A percentile compares a stretch with the other conserved stretches of the same genome.
Evolutionary conservation across 2,888 invertebrate genomes (phyloP).

Genomic region (Capitulum mitella): DNA sequence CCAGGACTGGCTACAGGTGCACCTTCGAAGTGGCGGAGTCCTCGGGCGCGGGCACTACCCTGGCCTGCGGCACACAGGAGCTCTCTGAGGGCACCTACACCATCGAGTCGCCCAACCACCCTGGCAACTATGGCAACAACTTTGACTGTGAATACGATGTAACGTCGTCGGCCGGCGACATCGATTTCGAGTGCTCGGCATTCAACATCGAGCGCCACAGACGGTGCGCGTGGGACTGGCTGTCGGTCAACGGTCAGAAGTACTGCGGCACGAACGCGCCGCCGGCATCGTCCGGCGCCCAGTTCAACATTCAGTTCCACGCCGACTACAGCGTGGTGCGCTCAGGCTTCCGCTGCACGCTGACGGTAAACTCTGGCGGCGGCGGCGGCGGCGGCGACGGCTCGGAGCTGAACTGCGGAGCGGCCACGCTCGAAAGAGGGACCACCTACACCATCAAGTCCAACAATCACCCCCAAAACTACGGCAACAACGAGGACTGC

Average conservation of each 20-base stretch:
- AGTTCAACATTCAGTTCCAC: not conserved
- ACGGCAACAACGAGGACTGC: not conserved
- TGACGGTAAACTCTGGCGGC: too few relatives aligned
- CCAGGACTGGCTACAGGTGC: not conserved
- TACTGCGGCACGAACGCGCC: not conserved
- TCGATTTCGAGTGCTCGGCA: not conserved
- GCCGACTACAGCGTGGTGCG: not conserved
- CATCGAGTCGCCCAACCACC: not conserved
- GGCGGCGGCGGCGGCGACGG: not conserved
- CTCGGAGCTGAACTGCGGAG: not conserved
- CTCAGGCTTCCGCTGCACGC: not conserved
- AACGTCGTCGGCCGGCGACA: not conserved
- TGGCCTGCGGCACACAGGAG: not conserved
- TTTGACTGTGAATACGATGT: not conserved
- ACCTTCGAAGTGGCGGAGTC: not conserved
- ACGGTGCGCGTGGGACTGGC: not conserved
- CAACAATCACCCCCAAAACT: not conserved
- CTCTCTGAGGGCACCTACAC: not conserved
- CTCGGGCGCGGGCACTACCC: not conserved
- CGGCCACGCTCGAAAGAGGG: not conserved
- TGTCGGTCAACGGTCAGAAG: not conserved
- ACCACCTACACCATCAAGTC: slow-evolving; percentile 1
- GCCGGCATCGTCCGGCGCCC: not conserved
- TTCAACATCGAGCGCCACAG: not conserved
- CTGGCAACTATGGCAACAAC: not conserved